A percentile compares a stretch with the other conserved stretches of the same genome.
Conservation (phyloP, 2,888 invertebrate species). For the Lymantria dispar region DNA sequence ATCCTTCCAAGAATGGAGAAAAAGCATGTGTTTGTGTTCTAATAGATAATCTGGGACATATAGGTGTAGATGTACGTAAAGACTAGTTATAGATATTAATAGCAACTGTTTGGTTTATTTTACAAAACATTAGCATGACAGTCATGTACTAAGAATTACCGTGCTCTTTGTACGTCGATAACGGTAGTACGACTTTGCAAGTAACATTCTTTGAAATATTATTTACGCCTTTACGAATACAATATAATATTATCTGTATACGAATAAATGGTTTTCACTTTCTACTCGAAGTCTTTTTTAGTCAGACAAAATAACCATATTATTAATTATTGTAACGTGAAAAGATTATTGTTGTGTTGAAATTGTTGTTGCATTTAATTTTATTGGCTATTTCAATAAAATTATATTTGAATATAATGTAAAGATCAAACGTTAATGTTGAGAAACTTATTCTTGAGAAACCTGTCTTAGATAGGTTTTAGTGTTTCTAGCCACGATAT, state of each 20-base stretch:
- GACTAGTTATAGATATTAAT: slow-evolving; percentile 10
- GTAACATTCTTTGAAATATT: slow-evolving; percentile 19
- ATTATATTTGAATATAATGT: too few relatives aligned
- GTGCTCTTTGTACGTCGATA: slow-evolving; percentile 32
- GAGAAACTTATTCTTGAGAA: too few relatives aligned
- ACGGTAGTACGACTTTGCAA: slow-evolving; percentile 27
- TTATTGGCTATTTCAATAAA: too few relatives aligned
- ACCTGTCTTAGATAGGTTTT: too few relatives aligned
- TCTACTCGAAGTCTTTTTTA: slow-evolving; percentile 1
- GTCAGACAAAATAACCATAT: background rate
- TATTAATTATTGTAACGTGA: too few relatives aligned
- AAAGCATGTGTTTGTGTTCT: too few relatives aligned
- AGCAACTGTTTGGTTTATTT: slow-evolving; percentile 19
- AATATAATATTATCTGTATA: slow-evolving; percentile 6
- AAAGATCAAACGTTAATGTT: too few relatives aligned
- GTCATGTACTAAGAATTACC: slow-evolving; percentile 35
- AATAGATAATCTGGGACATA: too few relatives aligned
- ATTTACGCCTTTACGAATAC: slow-evolving; percentile 8
- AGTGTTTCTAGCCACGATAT: too few relatives aligned
- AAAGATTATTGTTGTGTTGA: too few relatives aligned
- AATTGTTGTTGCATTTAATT: too few relatives aligned
- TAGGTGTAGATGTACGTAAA: background rate
- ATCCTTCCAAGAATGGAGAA: too few relatives aligned
- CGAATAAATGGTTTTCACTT: slow-evolving; percentile 18
- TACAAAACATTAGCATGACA: slow-evolving; percentile 44